These are phyloP conservation scores for Orchesellides sinensis DNA, from an alignment of 2,888 invertebrate genomes.

Conservation along the genomic window DNA sequence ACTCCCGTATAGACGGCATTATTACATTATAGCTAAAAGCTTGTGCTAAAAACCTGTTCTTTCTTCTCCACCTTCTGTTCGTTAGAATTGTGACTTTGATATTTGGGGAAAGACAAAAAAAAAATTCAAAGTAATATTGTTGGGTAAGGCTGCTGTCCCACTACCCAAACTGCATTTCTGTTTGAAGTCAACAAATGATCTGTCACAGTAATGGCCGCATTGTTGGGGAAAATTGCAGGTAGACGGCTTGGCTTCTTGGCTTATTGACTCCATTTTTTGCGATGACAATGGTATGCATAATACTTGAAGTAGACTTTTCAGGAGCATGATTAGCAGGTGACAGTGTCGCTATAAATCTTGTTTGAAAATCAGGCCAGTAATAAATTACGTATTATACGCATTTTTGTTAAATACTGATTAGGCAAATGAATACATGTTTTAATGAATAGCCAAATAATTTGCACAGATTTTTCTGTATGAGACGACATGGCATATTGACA, in stretches of 20 bases:
- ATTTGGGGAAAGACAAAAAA: too few relatives aligned
- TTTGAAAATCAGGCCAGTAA: conserved; percentile 40
- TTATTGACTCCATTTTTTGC: too few relatives aligned
- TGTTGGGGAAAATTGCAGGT: neutral
- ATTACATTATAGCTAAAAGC: neutral
- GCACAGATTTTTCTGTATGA: too few relatives aligned
- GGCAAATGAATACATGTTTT: too few relatives aligned
- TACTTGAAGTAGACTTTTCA: conserved; percentile 42
- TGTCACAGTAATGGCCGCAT: neutral
- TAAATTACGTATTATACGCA: conserved; percentile 23
- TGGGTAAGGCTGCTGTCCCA: neutral
- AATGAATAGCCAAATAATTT: too few relatives aligned
- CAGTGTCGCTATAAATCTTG: conserved; percentile 43
- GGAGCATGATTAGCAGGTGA: conserved; percentile 1
- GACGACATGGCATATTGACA: too few relatives aligned
- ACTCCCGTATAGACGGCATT: too few relatives aligned
- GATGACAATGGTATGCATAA: conserved; percentile 1
- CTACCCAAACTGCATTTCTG: neutral
- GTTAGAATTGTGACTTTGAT: conserved; percentile 36
- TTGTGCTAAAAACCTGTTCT: conserved; percentile 46
- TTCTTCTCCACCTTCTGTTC: conserved; percentile 24
- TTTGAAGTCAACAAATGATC: neutral
- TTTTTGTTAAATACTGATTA: conserved; percentile 14
- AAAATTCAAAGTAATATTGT: too few relatives aligned
- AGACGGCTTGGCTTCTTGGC: neutral